phyloP scores from a whole-genome alignment of 2,113 vertebrate genomes.

The Microcebus tavaratra region DNA sequence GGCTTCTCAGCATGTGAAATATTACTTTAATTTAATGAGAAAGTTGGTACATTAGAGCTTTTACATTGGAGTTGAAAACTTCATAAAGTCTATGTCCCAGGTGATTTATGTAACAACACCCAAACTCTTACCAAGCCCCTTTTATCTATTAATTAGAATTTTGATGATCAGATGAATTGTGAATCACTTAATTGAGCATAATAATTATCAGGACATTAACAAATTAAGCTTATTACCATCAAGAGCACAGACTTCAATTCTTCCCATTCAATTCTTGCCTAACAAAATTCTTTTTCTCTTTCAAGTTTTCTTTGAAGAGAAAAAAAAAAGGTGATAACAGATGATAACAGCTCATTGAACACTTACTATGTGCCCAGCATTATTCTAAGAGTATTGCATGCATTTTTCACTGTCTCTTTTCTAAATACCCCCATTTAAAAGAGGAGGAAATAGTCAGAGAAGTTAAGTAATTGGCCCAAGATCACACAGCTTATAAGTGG shows the following conservation, averaged over 20 bases:
- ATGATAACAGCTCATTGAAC: background rate
- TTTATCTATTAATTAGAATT: slow-evolving; percentile 41
- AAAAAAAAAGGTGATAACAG: background rate
- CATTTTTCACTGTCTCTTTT: slow-evolving; percentile 27
- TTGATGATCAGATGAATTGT: background rate
- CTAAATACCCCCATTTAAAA: background rate
- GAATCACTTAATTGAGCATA: slow-evolving; percentile 19
- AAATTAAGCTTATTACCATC: background rate
- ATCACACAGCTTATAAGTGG: background rate
- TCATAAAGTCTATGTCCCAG: background rate
- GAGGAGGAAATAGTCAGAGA: background rate
- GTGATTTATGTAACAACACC: background rate
- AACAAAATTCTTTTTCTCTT: background rate
- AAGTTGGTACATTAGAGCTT: background rate
- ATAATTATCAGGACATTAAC: background rate
- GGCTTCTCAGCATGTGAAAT: slow-evolving; percentile 5
- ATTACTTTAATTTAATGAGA: slow-evolving; percentile 31
- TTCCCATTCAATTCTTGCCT: background rate
- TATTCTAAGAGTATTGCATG: background rate
- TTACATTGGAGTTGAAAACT: background rate
- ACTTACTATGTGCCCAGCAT: background rate
- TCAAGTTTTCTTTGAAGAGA: slow-evolving; percentile 25
- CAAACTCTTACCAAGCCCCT: background rate
- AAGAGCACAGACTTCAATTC: slow-evolving; percentile 5
- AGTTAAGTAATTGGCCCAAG: background rate